Percentiles rank a stretch among this genome's conserved stretches.
Conservation (phyloP, 2,888 invertebrate species). For the Epistrophella euchroma region DNA sequence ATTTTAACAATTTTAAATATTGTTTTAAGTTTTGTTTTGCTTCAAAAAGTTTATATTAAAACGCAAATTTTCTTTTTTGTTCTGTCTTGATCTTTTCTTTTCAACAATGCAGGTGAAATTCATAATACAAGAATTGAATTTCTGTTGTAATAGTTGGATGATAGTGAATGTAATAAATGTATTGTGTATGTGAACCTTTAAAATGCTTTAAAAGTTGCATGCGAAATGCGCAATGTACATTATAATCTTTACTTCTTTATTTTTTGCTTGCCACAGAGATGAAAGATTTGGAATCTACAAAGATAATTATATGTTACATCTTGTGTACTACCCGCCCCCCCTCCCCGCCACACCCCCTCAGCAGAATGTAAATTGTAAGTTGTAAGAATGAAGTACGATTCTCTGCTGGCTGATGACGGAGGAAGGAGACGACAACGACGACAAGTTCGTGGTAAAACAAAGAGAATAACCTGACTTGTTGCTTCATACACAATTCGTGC, state of each 20-base stretch:
- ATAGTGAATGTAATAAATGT: too few relatives aligned
- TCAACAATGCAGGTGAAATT: conserved; percentile 7
- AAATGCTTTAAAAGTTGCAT: conserved; percentile 49
- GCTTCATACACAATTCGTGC: conserved; percentile 47
- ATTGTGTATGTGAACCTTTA: conserved; percentile 33
- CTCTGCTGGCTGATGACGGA: conserved; percentile 22
- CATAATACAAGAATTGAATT: neutral
- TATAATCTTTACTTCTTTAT: neutral
- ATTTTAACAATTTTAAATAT: too few relatives aligned
- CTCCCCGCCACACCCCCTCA: neutral
- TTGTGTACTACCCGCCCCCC: neutral
- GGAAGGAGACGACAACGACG: conserved; percentile 14
- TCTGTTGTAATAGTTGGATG: conserved; percentile 13
- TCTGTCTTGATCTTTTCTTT: neutral
- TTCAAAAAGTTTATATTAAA: too few relatives aligned
- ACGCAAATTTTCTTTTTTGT: too few relatives aligned
- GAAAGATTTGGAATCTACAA: conserved; percentile 66
- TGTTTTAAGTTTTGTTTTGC: too few relatives aligned
- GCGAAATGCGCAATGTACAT: conserved; percentile 51
- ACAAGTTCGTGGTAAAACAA: conserved; percentile 15
- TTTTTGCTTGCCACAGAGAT: conserved; percentile 33
- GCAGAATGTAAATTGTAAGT: conserved; percentile 65
- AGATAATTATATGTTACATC: conserved; percentile 72
- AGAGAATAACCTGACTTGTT: conserved; percentile 72
- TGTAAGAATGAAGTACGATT: conserved; percentile 68